These are phyloP conservation scores for Drosophila bifasciata DNA, from an alignment of 1,140 invertebrate species.

Conservation along the genomic window DNA sequence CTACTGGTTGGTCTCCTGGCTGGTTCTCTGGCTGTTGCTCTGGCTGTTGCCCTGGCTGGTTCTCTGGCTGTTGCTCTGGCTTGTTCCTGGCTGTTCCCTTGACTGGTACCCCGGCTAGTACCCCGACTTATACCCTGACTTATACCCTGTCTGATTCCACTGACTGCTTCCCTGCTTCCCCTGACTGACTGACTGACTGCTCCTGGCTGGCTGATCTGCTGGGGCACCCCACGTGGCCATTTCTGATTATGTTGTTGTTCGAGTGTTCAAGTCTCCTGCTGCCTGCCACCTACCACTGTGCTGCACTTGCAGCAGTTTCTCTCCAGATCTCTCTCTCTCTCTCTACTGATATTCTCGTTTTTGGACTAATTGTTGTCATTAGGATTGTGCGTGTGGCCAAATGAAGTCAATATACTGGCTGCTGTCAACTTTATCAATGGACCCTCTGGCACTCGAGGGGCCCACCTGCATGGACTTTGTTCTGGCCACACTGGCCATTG, in stretches of 20 bases:
- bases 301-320: slow-evolving; percentile 8
- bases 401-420: slow-evolving; percentile 26
- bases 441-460: not conserved
- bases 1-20: too few relatives aligned
- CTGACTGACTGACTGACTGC: too few relatives aligned
- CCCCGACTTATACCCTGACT: too few relatives aligned
- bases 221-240: slow-evolving; percentile 63
- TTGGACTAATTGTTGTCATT: slow-evolving; percentile 79
- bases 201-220: slow-evolving; percentile 43
- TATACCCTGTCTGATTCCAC: too few relatives aligned
- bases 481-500: not conserved
- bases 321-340: not conserved
- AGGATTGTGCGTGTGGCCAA: slow-evolving; percentile 62
- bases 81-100: slow-evolving; percentile 22
- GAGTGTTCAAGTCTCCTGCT: too few relatives aligned
- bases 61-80: slow-evolving; percentile 14
- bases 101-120: too few relatives aligned
- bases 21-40: slow-evolving; percentile 20
- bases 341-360: slow-evolving; percentile 8
- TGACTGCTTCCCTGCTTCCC: too few relatives aligned
- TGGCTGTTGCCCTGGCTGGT: slow-evolving; percentile 18
- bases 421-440: slow-evolving; percentile 41
- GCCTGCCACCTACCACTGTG: too few relatives aligned
- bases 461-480: slow-evolving; percentile 17
- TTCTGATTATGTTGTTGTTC: slow-evolving; percentile 67